Evolutionary conservation across 2,797 vertebrate species (phyloP).

Genomic region (Rhinella marina): DNA sequence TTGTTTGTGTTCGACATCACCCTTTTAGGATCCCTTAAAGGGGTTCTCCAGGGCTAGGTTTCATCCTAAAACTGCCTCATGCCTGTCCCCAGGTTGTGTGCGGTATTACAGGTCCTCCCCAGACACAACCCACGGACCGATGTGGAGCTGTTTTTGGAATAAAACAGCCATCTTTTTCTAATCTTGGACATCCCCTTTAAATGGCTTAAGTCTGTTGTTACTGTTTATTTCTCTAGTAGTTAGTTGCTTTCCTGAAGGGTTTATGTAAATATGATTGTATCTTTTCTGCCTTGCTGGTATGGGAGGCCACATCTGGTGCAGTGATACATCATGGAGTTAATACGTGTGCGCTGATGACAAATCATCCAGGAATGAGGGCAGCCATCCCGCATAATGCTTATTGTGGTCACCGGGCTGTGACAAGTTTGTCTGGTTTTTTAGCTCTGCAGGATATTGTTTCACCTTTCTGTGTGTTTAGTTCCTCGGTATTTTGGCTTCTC

Average conservation of each 20-base stretch:
- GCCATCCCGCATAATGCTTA: background rate
- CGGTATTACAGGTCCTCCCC: too few relatives aligned
- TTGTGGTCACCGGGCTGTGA: conserved; percentile 49
- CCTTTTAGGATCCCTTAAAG: background rate
- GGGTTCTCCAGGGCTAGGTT: too few relatives aligned
- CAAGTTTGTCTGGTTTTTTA: conserved; percentile 18
- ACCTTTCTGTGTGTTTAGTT: background rate
- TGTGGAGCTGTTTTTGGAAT: too few relatives aligned
- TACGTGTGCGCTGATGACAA: conserved; percentile 27
- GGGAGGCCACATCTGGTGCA: background rate
- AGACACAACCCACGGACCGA: too few relatives aligned
- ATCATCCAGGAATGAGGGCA: conserved; percentile 47
- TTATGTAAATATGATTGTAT: background rate
- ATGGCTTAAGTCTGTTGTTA: background rate
- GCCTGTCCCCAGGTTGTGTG: too few relatives aligned
- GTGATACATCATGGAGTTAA: background rate
- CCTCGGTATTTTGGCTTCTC: background rate
- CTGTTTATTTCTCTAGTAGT: background rate
- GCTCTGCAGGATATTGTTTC: background rate
- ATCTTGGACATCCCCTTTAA: background rate
- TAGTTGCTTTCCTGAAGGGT: background rate
- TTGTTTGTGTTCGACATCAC: background rate
- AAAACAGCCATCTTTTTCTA: too few relatives aligned
- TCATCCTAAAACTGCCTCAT: too few relatives aligned
- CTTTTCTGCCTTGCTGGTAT: background rate